Conservation (phyloP, 2,888 invertebrate genomes). For the Cephus nigrinus region DNA sequence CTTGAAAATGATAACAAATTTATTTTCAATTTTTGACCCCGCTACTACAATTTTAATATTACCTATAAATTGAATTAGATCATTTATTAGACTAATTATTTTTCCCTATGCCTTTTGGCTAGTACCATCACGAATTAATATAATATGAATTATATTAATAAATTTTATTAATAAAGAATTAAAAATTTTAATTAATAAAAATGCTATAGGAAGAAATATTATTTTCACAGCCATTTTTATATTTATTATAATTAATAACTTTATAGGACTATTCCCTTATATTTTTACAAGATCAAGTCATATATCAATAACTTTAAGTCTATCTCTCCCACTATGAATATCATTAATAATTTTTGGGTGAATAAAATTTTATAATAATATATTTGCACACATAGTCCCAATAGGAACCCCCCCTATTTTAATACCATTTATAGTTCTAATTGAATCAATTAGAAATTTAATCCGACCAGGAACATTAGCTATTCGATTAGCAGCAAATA, state of each 20-base stretch:
- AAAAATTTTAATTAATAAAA: constrained; percentile 63
- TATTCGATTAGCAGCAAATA: constrained; percentile 80
- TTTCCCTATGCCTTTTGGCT: constrained; percentile 70
- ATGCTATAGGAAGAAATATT: constrained; percentile 52
- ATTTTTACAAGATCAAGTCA: constrained; percentile 79
- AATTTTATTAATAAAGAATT: constrained; percentile 67
- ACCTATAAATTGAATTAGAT: constrained; percentile 73
- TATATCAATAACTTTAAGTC: constrained; percentile 70
- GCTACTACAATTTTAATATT: constrained; percentile 67
- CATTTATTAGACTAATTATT: constrained; percentile 68
- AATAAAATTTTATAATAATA: constrained; percentile 66
- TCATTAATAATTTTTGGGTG: constrained; percentile 76
- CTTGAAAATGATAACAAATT: constrained; percentile 76
- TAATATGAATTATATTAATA: background rate
- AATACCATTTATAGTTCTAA: constrained; percentile 80
- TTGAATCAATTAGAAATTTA: constrained; percentile 80
- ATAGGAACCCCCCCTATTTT: constrained; percentile 74
- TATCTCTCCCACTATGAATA: constrained; percentile 75
- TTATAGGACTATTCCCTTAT: constrained; percentile 77
- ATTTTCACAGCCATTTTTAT: constrained; percentile 70
- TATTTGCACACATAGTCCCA: constrained; percentile 77
- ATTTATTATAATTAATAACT: constrained; percentile 75
- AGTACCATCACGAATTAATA: constrained; percentile 67
- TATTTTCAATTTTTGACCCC: constrained; percentile 78
- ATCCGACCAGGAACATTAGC: constrained; percentile 78